Evolutionary conservation across 2,888 invertebrate species (phyloP).

Genomic region (Pheosia gnoma): DNA sequence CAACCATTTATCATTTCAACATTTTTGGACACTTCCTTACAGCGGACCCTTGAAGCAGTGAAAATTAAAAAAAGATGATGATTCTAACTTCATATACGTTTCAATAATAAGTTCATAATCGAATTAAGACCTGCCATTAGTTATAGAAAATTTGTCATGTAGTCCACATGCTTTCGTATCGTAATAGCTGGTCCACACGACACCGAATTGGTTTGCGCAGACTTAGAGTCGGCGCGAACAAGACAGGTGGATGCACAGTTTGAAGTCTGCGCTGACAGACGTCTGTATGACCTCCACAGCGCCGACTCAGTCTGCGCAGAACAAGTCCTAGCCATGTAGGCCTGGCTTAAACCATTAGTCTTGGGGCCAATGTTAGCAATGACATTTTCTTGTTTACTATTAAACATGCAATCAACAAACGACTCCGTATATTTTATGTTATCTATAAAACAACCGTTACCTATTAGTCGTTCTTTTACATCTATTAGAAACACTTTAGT

Average conservation of each 20-base stretch:
- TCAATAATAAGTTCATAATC: no score
- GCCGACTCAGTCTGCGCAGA: no score
- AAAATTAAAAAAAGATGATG: no score
- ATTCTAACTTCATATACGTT: no score
- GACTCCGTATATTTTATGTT: background rate
- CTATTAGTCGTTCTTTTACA: background rate
- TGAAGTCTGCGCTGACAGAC: no score
- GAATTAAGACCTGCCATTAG: conserved; percentile 25
- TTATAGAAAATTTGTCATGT: conserved; percentile 47
- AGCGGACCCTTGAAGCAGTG: background rate
- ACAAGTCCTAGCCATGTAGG: no score
- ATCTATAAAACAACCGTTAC: conserved; percentile 21
- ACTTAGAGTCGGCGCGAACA: no score
- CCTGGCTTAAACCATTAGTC: conserved; percentile 32
- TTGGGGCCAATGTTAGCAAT: conserved; percentile 51
- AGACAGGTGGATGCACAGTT: no score
- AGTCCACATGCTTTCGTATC: conserved; percentile 40
- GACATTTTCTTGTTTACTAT: conserved; percentile 36
- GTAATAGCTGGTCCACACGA: no score
- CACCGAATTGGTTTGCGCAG: no score
- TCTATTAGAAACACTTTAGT: background rate
- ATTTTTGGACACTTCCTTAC: background rate
- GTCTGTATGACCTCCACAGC: no score
- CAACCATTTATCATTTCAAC: background rate
- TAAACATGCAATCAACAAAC: conserved; percentile 35